A percentile compares a stretch with the other conserved stretches of the same genome.
phyloP scores from a whole-genome alignment of 2,797 vertebrate species.

The Crax fasciolata region DNA sequence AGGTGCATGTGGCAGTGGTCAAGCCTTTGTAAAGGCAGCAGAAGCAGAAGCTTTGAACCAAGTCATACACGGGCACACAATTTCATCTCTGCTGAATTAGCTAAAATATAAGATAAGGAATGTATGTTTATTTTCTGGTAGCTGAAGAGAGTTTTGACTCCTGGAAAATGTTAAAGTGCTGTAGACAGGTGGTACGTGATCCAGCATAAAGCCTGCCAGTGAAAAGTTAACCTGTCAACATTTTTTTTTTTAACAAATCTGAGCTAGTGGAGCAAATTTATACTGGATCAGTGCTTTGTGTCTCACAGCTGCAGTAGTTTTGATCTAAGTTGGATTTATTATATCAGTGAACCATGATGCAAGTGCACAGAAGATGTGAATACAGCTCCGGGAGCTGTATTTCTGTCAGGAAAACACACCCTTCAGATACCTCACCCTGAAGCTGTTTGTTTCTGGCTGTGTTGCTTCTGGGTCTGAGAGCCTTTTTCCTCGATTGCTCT shows the following conservation, averaged over 20 bases:
- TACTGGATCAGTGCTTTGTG: conserved; percentile 25
- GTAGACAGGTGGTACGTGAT: background rate
- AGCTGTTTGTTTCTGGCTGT: background rate
- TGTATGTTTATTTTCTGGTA: background rate
- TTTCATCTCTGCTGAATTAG: background rate
- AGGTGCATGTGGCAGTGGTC: background rate
- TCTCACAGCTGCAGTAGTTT: conserved; percentile 23
- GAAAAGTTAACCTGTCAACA: conserved; percentile 25
- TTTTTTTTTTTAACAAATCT: background rate
- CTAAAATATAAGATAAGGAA: background rate
- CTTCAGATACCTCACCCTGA: background rate
- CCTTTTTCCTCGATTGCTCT: background rate
- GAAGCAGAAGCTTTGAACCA: background rate
- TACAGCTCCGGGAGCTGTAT: background rate
- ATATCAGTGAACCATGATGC: background rate
- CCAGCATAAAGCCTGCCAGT: background rate
- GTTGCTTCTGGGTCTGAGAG: background rate
- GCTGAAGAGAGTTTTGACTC: background rate
- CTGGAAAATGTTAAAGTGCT: background rate
- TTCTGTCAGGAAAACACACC: conserved; percentile 13
- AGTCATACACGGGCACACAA: background rate
- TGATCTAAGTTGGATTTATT: conserved; percentile 42
- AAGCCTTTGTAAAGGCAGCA: background rate
- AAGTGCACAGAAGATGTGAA: background rate
- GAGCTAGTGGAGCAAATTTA: background rate